Evolutionary conservation across 2,113 vertebrate genomes (phyloP), one percentile per base, ranked within the genome.

Genomic region (Gambusia affinis): DNA sequence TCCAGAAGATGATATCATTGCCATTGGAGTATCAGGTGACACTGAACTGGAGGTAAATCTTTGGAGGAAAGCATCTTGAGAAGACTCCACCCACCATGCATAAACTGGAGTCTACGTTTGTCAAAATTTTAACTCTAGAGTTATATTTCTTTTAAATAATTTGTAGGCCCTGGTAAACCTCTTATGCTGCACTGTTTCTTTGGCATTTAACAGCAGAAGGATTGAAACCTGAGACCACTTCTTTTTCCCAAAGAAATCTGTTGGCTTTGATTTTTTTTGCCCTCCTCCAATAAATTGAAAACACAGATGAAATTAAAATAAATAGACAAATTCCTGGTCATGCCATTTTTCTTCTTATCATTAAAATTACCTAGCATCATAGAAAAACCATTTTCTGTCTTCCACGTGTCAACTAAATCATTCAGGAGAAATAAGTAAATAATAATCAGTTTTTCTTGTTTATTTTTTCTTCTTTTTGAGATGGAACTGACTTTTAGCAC

Each of bases 401-500:
- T 60, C 60, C 85, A 83, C 64, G 19, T 71, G 12, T 73, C 37
- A 65, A 76, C 27, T 68, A 37, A 60, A 80, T 67, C 81, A 78
- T 79, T 64, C 17, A 60, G 39, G 67, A 73, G 60, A 80, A 83
- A 73, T 62, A 83, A 70, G 73, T 61, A 79, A 79, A 37, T 2
- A 57, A 57, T 57, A 11, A n/a, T 57, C 51, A 0, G 10, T 24
- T 57, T 57, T 57, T 66, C 72, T 76, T 81, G 71, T 81, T 73
- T 85, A 80, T 81, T 42, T 51, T 12, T 14, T 30, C 35, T n/a
- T 24, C 73, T 85, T 83, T 81, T 42, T 62, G 60, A 81, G 31
- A 39, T 70, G 7, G 78, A 80, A 84, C 65, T 66, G 80, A 73
- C 35, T 60, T 86, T 83, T 83, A 51, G 62, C 83, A 78, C 82